Percentiles rank a stretch among this genome's conserved stretches.
These are phyloP conservation scores for Sebastes reedi DNA, from an alignment of 2,797 vertebrate genomes.

Conservation along the genomic window DNA sequence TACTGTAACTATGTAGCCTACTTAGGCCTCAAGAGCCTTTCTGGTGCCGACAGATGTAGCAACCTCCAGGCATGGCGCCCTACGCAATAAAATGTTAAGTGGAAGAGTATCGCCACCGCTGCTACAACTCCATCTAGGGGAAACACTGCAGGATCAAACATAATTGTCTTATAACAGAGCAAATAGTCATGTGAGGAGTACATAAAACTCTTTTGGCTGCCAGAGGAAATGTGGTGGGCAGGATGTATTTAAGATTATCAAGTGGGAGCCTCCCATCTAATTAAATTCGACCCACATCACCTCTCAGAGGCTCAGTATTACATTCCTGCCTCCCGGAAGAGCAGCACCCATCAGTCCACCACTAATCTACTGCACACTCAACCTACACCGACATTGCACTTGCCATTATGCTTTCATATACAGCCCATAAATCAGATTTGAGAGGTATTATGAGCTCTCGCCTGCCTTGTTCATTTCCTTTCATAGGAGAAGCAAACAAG, in stretches of 20 bases:
- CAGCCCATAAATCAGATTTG: conserved; percentile 51
- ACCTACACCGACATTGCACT: conserved; percentile 26
- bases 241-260: conserved; percentile 46
- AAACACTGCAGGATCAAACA: not conserved
- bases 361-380: conserved; percentile 38
- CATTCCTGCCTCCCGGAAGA: conserved; percentile 1
- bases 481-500: conserved; percentile 89
- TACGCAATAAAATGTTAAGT: no score
- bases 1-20: no score
- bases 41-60: no score
- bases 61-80: no score
- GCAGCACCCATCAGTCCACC: conserved; percentile 11
- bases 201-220: not conserved
- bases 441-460: conserved; percentile 47
- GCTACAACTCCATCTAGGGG: not conserved
- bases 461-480: conserved; percentile 65
- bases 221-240: conserved; percentile 28
- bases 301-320: conserved; percentile 25
- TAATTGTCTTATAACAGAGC: not conserved
- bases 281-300: conserved; percentile 50
- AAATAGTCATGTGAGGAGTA: not conserved
- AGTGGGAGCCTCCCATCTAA: conserved; percentile 41
- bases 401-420: conserved; percentile 37
- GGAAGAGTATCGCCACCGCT: no score
- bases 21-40: no score